Evolutionary conservation across 2,797 vertebrate genomes (phyloP).

Genomic region (Danio kyathit): DNA sequence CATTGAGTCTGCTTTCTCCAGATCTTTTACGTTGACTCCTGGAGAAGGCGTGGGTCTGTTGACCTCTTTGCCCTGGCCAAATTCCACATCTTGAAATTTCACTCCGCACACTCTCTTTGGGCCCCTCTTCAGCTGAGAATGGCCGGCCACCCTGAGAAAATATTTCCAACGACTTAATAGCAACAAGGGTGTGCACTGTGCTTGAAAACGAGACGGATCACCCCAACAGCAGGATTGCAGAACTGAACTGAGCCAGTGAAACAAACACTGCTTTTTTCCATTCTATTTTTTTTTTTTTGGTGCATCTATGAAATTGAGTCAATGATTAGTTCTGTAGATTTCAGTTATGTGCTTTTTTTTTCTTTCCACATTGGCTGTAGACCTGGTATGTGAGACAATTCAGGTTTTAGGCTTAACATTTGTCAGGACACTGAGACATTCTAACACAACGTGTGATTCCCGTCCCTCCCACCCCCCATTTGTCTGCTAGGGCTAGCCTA

Average conservation of each 20-base stretch:
- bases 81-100: conserved; percentile 67
- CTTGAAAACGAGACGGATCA: conserved; percentile 53
- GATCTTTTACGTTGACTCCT: conserved; percentile 64
- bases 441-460: conserved; percentile 55
- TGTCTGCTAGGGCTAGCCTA: conserved; percentile 46
- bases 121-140: conserved; percentile 61
- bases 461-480: neutral
- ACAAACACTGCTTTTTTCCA: conserved; percentile 63
- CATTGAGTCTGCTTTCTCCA: conserved; percentile 46
- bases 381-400: neutral
- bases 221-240: conserved; percentile 42
- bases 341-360: neutral
- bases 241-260: conserved; percentile 60
- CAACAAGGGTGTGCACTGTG: conserved; percentile 63
- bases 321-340: neutral
- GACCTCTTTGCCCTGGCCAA: conserved; percentile 63
- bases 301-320: neutral
- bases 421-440: conserved; percentile 60
- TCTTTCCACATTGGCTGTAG: neutral
- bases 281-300: conserved; percentile 50
- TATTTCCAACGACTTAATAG: conserved; percentile 65
- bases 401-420: conserved; percentile 36
- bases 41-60: conserved; percentile 53
- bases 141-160: conserved; percentile 65
- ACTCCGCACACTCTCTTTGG: conserved; percentile 58